Evolutionary conservation across 2,888 invertebrate genomes (phyloP), one percentile per base, ranked within the genome.

Genomic region (Drosophila prostipennis): DNA sequence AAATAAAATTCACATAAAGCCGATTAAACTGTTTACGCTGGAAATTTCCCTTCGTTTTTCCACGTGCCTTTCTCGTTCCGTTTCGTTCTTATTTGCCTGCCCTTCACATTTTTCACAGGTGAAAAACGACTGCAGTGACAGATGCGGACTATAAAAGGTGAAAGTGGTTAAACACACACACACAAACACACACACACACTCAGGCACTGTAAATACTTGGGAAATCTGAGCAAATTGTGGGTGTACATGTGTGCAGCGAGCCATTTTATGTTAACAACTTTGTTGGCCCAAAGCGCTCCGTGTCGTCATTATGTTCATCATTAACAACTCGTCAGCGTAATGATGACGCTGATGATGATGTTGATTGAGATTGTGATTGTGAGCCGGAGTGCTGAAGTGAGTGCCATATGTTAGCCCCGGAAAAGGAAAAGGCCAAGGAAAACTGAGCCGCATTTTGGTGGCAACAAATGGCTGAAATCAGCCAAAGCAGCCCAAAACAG

Each of bases 251-350:
- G 74, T 67, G 78, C 87, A 80, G 77, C 72, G 73, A 87, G 85
- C 81, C 87, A 84, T 87, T 87, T 87, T 80, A 82, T 82, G 81
- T 86, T 82, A 83, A 82, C 81, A 82, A 86, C 87, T 86, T 82
- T 86, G 74, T 82, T 78, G 84, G 86, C 86, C 86, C 74, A 61
- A 69, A 76, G 81, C 86, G 80, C 65, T 77, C 68, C 60, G 70
- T 75, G 78, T 75, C 81, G 80, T 83, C 80, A 76, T 80, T 86
- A 80, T 72, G 83, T 74, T 86, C 73, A 83, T 83, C 82, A 82
- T 82, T 82, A 87, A 80, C 82, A 82, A 82, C 84, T 82, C 87
- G 81, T 82, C 82, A 86, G 67, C 34, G 23, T 43, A 46, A 56
- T 63, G 61, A 72, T 67, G 57, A 55, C 61, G 65, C 54, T 70